Base-by-base conservation (phyloP, 2,113 vertebrate genomes). In the Sminthopsis crassicaudata region DNA sequence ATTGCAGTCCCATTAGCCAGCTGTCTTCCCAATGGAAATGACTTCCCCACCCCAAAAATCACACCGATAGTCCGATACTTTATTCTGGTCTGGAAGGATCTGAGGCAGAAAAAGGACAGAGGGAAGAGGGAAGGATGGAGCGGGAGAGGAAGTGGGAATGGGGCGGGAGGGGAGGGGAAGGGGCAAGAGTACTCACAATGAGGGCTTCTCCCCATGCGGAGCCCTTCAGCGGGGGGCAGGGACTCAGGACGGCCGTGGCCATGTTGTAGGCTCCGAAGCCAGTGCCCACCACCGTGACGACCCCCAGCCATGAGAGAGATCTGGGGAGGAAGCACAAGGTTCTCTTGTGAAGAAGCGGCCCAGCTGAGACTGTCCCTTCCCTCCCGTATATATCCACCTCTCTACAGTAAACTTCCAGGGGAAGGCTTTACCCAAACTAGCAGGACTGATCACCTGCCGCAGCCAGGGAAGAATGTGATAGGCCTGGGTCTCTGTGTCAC, bases 251-350 rank as follows among this genome's bases (percentile, higher is more conserved):
- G 0, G 99, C 99, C 90, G 99, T 99, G 36, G 99, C 99, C 99
- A 99, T 99, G 98, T 99, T 99, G 94, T 99, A 99, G 95, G 99
- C 98, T 2, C 99, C 99, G 93, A 99, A 99, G n/a, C 97, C 97
- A 0, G 99, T 99, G 51, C 99, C 99, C 0, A 98, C 12, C 10
- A 97, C 0, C 0, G 98, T 94, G 91, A 99, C 97, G 30, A 94
- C 0, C 0, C 99, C 98, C 60, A 99, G 98, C 90, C 99, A 98
- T 3, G 95, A 22, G 97, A 99, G 97, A 0, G 99, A 99, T 98
- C 99, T 99, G 98, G 36, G 96, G 88, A 11, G 90, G 97, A 88
- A 0, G 0, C 2, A 19, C n/a, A 30, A 52, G 36, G 36, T 4
- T 57, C 14, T 84, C 50, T 46, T 36, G 0, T 36, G 55, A 54